phyloP scores from a whole-genome alignment of 2,888 invertebrate species.

The Camponotus fellah region DNA sequence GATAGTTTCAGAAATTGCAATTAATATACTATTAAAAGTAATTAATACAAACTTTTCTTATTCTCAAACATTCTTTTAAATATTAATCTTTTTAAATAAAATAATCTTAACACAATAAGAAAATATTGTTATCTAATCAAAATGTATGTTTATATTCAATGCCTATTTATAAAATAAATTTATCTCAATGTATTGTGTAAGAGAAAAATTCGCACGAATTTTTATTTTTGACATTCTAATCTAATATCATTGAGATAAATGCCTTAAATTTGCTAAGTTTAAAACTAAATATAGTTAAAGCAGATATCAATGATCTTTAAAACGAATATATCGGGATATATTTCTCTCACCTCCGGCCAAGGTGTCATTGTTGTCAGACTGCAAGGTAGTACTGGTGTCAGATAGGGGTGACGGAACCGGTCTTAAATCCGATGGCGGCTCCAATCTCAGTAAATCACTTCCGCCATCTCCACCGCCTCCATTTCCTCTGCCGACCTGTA shows the following conservation, averaged over 20 bases:
- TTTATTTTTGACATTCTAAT: not conserved
- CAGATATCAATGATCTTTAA: not conserved
- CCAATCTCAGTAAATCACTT: slow-evolving; percentile 82
- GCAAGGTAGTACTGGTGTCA: slow-evolving; percentile 81
- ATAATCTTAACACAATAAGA: not conserved
- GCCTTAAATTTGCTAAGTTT: not conserved
- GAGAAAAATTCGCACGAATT: not conserved
- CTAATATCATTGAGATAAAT: not conserved
- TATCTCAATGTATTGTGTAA: not conserved
- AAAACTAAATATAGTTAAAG: not conserved
- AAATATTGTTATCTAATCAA: too few relatives aligned
- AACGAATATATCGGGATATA: not conserved
- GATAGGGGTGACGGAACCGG: slow-evolving; percentile 83
- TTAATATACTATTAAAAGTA: slow-evolving; percentile 4
- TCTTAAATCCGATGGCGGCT: slow-evolving; percentile 80
- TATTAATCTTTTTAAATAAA: too few relatives aligned
- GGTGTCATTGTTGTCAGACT: slow-evolving; percentile 83
- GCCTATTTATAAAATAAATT: not conserved
- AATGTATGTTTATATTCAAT: not conserved
- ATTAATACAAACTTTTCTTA: not conserved
- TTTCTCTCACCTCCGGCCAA: slow-evolving; percentile 77
- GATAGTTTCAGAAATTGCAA: slow-evolving; percentile 36
- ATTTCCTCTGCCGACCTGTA: slow-evolving; percentile 82
- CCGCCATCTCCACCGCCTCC: slow-evolving; percentile 76
- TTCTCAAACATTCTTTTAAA: not conserved